Conservation (phyloP, 1,140 invertebrate genomes). For the Campoletis sonorensis region DNA sequence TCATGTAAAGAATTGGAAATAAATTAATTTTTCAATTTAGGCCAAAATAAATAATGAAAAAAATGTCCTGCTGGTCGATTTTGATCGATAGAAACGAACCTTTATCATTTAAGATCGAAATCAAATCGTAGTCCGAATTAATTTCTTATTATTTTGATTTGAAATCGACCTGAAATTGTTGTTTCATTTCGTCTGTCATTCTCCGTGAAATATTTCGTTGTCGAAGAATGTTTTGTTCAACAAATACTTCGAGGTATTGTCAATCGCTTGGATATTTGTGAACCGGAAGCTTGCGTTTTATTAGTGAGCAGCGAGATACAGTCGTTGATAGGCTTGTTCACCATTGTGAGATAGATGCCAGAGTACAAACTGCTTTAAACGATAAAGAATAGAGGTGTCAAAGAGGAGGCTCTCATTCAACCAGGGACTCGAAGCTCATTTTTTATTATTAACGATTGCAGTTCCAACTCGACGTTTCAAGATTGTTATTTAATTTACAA, state of each 20-base stretch:
- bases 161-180: too few species aligned
- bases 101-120: too few species aligned
- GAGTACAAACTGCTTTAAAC: constrained; percentile 5
- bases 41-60: too few species aligned
- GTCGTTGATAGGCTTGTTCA: not conserved
- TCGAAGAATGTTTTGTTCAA: not conserved
- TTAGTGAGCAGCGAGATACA: not conserved
- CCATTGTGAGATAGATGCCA: not conserved
- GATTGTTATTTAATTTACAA: too few species aligned
- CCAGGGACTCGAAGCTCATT: not conserved
- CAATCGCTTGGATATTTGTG: not conserved
- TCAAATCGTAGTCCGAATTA: too few species aligned
- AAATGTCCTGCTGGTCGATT: too few species aligned
- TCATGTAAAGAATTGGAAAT: too few species aligned
- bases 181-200: too few species aligned
- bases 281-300: not conserved
- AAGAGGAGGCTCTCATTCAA: not conserved
- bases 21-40: too few species aligned
- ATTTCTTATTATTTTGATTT: too few species aligned
- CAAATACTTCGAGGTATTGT: not conserved
- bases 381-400: constrained; percentile 16
- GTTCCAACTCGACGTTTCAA: not conserved
- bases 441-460: not conserved
- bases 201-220: not conserved
- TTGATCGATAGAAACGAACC: too few species aligned